Conservation (phyloP, 2,888 invertebrate genomes). For the Scotopteryx bipunctaria region DNA sequence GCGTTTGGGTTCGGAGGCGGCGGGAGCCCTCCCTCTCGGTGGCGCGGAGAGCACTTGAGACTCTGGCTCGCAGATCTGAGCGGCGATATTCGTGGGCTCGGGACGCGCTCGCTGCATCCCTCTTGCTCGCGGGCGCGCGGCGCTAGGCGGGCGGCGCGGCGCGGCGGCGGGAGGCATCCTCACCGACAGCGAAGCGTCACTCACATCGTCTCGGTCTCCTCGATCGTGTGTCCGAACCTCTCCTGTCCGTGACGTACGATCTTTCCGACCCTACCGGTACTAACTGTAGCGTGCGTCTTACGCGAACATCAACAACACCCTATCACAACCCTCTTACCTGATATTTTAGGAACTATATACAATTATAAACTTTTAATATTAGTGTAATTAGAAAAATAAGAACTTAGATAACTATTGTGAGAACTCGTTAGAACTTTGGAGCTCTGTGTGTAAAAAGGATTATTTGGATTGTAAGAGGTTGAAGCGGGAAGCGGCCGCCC, state of each 20-base stretch:
- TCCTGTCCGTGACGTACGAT: constrained; percentile 78
- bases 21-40: constrained; percentile 75
- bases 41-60: constrained; percentile 73
- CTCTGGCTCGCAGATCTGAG: constrained; percentile 73
- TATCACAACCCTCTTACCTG: constrained; percentile 37
- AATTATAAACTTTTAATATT: constrained; percentile 43
- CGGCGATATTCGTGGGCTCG: constrained; percentile 73
- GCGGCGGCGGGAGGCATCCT: constrained; percentile 71
- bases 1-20: constrained; percentile 49
- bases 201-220: constrained; percentile 78
- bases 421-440: constrained; percentile 54
- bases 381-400: constrained; percentile 40
- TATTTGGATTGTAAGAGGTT: constrained; percentile 71
- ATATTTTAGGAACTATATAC: constrained; percentile 25
- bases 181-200: constrained; percentile 64
- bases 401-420: constrained; percentile 50
- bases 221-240: constrained; percentile 78
- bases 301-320: constrained; percentile 58
- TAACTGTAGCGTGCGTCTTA: constrained; percentile 61
- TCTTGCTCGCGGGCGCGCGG: constrained; percentile 69
- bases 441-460: constrained; percentile 61
- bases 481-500: constrained; percentile 55
- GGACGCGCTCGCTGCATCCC: constrained; percentile 74
- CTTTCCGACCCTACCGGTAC: constrained; percentile 74
- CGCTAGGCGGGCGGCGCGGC: constrained; percentile 61